Evolutionary conservation across 2,113 vertebrate species (phyloP), one percentile per base, ranked within the genome.

Genomic region (Tychaedon coryphoeus): DNA sequence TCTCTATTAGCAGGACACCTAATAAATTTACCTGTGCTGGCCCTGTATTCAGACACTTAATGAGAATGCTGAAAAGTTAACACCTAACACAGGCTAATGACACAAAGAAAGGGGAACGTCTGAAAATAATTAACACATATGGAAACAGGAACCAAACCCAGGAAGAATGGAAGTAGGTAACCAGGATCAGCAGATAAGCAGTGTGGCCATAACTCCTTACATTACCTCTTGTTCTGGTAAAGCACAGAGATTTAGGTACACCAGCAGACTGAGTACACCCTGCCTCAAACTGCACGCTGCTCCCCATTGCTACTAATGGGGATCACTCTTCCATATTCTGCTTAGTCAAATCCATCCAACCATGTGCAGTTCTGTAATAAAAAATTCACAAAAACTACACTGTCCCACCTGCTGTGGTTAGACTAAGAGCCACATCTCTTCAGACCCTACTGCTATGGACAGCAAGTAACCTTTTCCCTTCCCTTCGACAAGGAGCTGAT

Each of bases 1-100:
- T 60, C 67, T 76, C 29, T 90, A 12, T 72, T 71, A 61, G 57
- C 71, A 80, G 58, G 29, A 40, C 61, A 93, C 20, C 20, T 88
- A 90, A 86, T 88, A 77, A 90, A 90, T 92, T 86, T 42, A 83
- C 14, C 16, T 76, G 47, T 62, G 29, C 33, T 88, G 29, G 56
- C 47, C 22, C 34, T 60, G 29, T 71, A 67, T 56, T 65, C 23
- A 93, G 60, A 38, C 88, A 73, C 29, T 33, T 70, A 86, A 88
- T 51, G 43, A 77, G 47, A 54, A 86, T 76, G 51, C 40, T 36
- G 38, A 74, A 86, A 82, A 10, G 33, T 34, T 62, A 82, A 83
- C 33, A 62, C 51, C 50, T 70, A 90, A 50, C 51, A 67, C 2
- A 2, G 34, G 43, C 20, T 83, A 82, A 36, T 17, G 14, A 54